Base-by-base conservation (phyloP, 2,888 invertebrate species). In the Archips xylosteana region DNA sequence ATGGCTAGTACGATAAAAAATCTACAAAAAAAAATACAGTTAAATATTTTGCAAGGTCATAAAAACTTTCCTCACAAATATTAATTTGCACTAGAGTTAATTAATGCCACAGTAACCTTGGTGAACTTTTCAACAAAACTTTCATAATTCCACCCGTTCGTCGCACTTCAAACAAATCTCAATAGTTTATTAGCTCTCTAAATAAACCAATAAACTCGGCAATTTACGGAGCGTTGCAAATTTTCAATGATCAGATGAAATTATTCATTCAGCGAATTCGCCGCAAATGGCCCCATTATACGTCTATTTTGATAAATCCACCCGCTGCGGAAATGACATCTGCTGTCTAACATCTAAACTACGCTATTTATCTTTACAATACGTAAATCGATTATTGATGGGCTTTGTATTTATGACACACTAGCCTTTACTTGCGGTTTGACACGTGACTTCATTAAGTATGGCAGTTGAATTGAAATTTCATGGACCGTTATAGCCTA, bases 181-280 rank as follows among this genome's bases (percentile, higher is more conserved):
- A 42, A 23, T 64, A 69, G 68, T 73, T 69, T 64, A 68, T 69
- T 69, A 68, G 39, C 63, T 49, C 39, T 42, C 63, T 64, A 69
- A 69, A 73, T 73, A 73, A 67, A 63, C 57, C 68, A 72, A 72
- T 68, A 68, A 68, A 69, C 49, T 45, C 54, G 23, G 32, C 62
- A 63, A 59, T 59, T 68, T 68, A 73, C 68, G 68, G 32, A 59
- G 49, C 68, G 68, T 64, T 63, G 63, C 73, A 73, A 73, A 73
- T 73, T 73, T 59, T 73, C 73, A 73, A 73, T 73, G 73, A 73
- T 69, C 68, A 64, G 73, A 59, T 69, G 73, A 69, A 69, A 73
- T 73, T 73, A 73, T 73, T 73, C 73, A 73, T 73, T 73, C 68
- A 51, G 51, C 68, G 39, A 59, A 59, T 73, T 59, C 63, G 59